Base-by-base conservation (phyloP, 2,797 vertebrate species). In the Acanthiza pusilla region DNA sequence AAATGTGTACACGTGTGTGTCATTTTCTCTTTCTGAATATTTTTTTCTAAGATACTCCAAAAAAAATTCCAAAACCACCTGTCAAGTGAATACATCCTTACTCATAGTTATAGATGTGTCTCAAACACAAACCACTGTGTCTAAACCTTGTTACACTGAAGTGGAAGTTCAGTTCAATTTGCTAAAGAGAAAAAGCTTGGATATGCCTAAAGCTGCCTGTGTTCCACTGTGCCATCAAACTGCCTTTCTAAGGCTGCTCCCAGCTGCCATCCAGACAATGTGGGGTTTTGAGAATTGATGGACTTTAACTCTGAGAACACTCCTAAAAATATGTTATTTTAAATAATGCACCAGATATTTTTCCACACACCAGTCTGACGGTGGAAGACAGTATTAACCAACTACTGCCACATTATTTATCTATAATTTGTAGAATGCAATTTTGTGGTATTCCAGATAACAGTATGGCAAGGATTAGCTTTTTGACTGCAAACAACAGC, bases 1-100 rank as follows among this genome's bases (percentile, higher is more conserved):
- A 51, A 36, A 7, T 14, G 30, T 10, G 9, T n/a, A 17, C 1
- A 0, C 6, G 1, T 11, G 16, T 34, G 15, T 48, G 40, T 9
- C 2, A 53, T 71, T 66, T 89, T 67, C 75, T 85, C 43, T 50
- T 60, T 48, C 51, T 4, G 2, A 70, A 36, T 3, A 4, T 16
- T 60, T 93, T 72, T 66, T 72, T 36, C 38, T 32, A 48, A 53
- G n/a, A 9, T 21, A 32, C 15, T 73, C 8, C 14, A 21, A 67
- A 79, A 79, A 81, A 62, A 60, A 15, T 13, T 83, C 45, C 1
- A 0, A 30, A 84, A 38, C 18, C 63, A 76, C 22, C 76, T 77
- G 25, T 36, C 47, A 51, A 43, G 36, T 68, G 40, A 47, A 30
- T 13, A 3, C 38, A 57, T 58, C 45, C n/a, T 75, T 30, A 27